Conservation (phyloP, 2,113 vertebrate species). For the Anolis carolinensis region DNA sequence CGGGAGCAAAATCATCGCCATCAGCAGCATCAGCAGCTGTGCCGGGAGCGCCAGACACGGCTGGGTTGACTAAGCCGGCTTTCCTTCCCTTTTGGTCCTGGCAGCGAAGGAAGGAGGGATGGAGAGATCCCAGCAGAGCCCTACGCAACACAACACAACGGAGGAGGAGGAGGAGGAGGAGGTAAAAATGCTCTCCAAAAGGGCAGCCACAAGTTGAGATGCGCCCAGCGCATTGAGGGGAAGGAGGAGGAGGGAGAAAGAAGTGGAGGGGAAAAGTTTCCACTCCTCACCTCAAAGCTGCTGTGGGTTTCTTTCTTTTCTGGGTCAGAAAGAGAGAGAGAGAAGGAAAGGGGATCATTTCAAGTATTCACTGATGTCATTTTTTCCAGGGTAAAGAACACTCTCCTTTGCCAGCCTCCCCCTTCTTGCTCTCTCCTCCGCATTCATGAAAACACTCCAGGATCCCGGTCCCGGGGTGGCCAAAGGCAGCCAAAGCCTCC, state of each 20-base stretch:
- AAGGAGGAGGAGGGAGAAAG: conserved; percentile 11
- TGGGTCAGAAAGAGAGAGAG: conserved; percentile 49
- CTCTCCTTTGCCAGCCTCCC: conserved; percentile 45
- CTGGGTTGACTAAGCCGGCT: not conserved
- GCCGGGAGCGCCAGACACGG: not conserved
- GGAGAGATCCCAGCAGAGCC: not conserved
- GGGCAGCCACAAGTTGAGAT: conserved; percentile 22
- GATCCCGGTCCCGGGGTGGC: conserved; percentile 30
- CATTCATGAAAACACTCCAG: conserved; percentile 21
- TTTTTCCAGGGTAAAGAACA: conserved; percentile 66
- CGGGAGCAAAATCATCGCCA: no score
- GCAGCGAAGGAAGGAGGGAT: not conserved
- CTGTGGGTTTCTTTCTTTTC: conserved; percentile 53
- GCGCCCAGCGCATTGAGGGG: conserved; percentile 14
- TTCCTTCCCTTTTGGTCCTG: not conserved
- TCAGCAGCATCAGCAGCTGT: not conserved
- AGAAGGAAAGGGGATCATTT: conserved; percentile 37
- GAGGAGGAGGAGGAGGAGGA: not conserved
- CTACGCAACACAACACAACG: not conserved
- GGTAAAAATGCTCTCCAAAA: not conserved
- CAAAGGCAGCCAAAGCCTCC: conserved; percentile 4
- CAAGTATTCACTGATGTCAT: conserved; percentile 59
- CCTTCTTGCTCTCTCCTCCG: not conserved
- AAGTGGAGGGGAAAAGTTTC: conserved; percentile 52
- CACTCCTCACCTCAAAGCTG: conserved; percentile 51